phyloP scores from a whole-genome alignment of 2,797 vertebrate genomes.

The Sylvia borin region DNA sequence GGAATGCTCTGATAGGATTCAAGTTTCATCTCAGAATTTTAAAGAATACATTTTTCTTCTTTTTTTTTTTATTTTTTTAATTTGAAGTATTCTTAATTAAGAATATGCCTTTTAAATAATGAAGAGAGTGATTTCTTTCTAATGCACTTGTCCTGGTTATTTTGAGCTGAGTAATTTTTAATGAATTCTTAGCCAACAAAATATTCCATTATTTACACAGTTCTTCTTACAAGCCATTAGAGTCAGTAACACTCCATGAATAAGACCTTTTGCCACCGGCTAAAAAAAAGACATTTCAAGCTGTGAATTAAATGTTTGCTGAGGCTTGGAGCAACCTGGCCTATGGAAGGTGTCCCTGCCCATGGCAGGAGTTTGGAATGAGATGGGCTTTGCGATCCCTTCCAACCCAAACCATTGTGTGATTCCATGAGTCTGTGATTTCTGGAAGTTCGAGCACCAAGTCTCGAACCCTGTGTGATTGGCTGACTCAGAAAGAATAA shows the following conservation, averaged over 20 bases:
- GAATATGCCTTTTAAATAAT: neutral
- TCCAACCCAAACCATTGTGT: neutral
- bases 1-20: neutral
- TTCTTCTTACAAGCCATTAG: neutral
- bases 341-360: neutral
- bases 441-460: neutral
- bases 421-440: neutral
- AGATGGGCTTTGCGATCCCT: neutral
- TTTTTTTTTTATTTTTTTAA: neutral
- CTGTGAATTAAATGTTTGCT: neutral
- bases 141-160: neutral
- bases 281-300: neutral
- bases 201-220: slow-evolving; percentile 5
- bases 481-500: neutral
- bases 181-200: slow-evolving; percentile 4
- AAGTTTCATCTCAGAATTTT: neutral
- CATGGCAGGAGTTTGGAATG: neutral
- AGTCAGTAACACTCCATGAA: neutral
- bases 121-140: neutral
- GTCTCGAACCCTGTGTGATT: neutral
- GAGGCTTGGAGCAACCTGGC: neutral
- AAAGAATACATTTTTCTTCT: neutral
- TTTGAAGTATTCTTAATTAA: neutral
- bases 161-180: neutral
- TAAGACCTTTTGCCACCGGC: neutral